Conservation (phyloP, 2,888 invertebrate species). For the Tuta absoluta region DNA sequence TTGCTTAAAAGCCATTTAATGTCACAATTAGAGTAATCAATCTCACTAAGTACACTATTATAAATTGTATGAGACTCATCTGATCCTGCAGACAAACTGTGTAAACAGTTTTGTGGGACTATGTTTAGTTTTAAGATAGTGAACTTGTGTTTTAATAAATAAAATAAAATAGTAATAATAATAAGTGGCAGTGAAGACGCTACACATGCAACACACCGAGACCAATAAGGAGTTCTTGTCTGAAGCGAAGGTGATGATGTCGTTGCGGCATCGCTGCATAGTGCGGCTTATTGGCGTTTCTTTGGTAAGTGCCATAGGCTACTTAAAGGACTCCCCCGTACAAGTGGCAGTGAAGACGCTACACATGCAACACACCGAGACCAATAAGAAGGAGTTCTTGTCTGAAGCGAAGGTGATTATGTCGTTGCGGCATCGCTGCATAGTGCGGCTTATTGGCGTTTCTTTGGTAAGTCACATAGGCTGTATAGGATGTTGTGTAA, state of each 20-base stretch:
- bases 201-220: slow-evolving; percentile 89
- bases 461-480: slow-evolving; percentile 73
- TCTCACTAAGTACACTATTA: too few relatives aligned
- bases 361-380: slow-evolving; percentile 88
- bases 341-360: slow-evolving; percentile 94
- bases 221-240: slow-evolving; percentile 90
- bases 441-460: slow-evolving; percentile 95
- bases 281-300: slow-evolving; percentile 96
- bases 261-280: slow-evolving; percentile 92
- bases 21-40: too few relatives aligned
- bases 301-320: slow-evolving; percentile 53
- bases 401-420: slow-evolving; percentile 96
- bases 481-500: too few relatives aligned
- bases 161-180: too few relatives aligned
- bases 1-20: too few relatives aligned
- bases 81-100: too few relatives aligned
- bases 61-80: too few relatives aligned
- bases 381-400: slow-evolving; percentile 89
- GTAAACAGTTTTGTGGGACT: too few relatives aligned
- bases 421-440: slow-evolving; percentile 91
- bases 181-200: slow-evolving; percentile 95
- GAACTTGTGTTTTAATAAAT: too few relatives aligned
- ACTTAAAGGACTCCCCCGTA: slow-evolving; percentile 72
- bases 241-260: slow-evolving; percentile 96
- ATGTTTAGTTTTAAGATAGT: too few relatives aligned